phyloP scores from a whole-genome alignment of 2,797 vertebrate species.

The Danio choprae region DNA sequence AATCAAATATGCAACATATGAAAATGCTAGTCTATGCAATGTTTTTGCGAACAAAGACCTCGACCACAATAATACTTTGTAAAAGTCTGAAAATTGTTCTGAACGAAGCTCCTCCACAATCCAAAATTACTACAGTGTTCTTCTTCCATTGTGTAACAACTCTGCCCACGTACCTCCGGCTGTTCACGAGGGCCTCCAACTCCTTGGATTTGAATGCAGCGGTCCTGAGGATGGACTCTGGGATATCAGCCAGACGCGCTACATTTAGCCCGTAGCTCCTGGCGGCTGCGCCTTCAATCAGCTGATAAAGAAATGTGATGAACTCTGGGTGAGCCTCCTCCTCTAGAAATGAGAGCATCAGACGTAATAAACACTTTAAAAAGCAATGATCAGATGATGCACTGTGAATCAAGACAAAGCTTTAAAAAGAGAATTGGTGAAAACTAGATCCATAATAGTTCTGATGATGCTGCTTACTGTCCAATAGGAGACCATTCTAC shows the following conservation, averaged over 20 bases:
- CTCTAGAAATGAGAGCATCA: constrained; percentile 66
- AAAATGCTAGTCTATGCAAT: neutral
- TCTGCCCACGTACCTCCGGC: constrained; percentile 81
- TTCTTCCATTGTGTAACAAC: constrained; percentile 33
- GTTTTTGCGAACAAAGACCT: neutral
- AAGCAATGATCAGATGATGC: neutral
- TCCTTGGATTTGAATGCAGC: constrained; percentile 90
- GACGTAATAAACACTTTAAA: constrained; percentile 12
- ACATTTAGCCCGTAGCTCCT: constrained; percentile 96
- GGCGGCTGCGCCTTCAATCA: constrained; percentile 88
- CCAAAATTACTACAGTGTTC: constrained; percentile 13
- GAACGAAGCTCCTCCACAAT: constrained; percentile 12
- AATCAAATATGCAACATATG: neutral
- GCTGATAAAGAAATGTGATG: constrained; percentile 96
- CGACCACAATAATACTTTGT: neutral
- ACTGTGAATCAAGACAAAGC: neutral
- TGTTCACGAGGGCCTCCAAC: constrained; percentile 83
- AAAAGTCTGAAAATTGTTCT: neutral
- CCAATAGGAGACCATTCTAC: neutral
- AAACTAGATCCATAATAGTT: neutral
- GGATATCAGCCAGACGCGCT: constrained; percentile 90
- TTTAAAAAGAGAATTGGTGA: neutral
- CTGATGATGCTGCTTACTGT: neutral
- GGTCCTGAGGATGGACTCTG: constrained; percentile 84
- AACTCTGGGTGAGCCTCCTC: constrained; percentile 84